These are phyloP conservation scores for Drosophila mettleri DNA, from an alignment of 2,888 invertebrate genomes.

Conservation along the genomic window DNA sequence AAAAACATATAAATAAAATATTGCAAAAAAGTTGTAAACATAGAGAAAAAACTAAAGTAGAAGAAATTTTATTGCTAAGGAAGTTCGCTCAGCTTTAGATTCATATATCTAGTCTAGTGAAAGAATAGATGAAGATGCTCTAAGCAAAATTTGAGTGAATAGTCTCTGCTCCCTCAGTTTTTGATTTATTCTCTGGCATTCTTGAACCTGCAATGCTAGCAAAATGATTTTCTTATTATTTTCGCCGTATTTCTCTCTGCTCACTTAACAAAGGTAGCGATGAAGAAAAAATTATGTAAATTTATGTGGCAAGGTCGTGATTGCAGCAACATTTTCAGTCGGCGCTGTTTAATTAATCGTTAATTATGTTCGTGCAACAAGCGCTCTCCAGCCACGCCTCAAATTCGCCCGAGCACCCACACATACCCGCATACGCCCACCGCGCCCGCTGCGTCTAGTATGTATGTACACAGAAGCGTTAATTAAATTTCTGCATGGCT, in stretches of 20 bases:
- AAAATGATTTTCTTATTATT: background rate
- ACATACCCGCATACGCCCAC: constrained; percentile 12
- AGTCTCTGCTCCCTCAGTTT: background rate
- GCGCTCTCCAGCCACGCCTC: constrained; percentile 34
- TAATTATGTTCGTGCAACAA: constrained; percentile 70
- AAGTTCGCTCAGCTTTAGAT: too few relatives aligned
- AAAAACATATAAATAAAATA: background rate
- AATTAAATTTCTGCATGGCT: constrained; percentile 75
- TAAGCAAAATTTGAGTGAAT: background rate
- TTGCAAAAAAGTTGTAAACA: background rate
- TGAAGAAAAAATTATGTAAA: constrained; percentile 19
- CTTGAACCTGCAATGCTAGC: background rate
- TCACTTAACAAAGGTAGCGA: background rate
- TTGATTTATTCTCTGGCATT: background rate
- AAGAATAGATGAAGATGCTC: too few relatives aligned
- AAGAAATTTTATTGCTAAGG: background rate
- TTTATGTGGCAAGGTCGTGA: constrained; percentile 49
- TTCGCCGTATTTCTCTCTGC: background rate
- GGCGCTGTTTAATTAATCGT: constrained; percentile 72
- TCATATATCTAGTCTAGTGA: too few relatives aligned
- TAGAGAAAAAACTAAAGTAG: too few relatives aligned
- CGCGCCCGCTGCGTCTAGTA: constrained; percentile 68
- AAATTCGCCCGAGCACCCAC: constrained; percentile 3
- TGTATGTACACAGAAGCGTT: constrained; percentile 80
- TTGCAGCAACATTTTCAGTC: constrained; percentile 29